A percentile compares a stretch with the other conserved stretches of the same genome.
Evolutionary conservation across 2,888 invertebrate genomes (phyloP).

Genomic region (Cantharis lateralis): DNA sequence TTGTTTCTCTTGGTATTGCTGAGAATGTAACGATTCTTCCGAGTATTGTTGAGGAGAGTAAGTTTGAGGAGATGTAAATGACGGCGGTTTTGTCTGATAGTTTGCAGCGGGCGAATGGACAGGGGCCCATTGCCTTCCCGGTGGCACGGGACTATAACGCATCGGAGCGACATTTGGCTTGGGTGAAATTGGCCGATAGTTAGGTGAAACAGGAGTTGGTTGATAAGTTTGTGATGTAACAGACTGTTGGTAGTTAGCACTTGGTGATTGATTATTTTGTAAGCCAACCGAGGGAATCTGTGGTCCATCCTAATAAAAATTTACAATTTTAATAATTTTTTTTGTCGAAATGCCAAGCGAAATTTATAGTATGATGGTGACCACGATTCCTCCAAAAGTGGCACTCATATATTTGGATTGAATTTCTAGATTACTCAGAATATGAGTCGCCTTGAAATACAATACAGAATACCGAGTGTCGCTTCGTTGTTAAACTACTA

Average conservation of each 20-base stretch:
- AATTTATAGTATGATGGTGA: constrained; percentile 6
- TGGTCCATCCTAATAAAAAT: constrained; percentile 50
- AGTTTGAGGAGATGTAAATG: constrained; percentile 28
- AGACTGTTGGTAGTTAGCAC: constrained; percentile 27
- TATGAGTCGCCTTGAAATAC: neutral
- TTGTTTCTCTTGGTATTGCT: constrained; percentile 29
- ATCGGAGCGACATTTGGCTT: constrained; percentile 42
- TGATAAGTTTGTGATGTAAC: constrained; percentile 44
- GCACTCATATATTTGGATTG: neutral
- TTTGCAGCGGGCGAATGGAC: constrained; percentile 55
- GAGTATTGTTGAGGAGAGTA: constrained; percentile 9
- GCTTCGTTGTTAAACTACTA: neutral
- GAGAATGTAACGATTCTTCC: neutral
- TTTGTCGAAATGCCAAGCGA: neutral
- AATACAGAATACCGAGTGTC: neutral
- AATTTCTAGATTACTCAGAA: neutral
- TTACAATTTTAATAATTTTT: neutral
- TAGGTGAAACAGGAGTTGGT: constrained; percentile 47
- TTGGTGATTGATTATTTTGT: constrained; percentile 34
- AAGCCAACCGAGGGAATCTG: constrained; percentile 47
- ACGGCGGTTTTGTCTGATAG: constrained; percentile 49
- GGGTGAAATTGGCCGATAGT: constrained; percentile 39
- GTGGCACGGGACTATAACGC: constrained; percentile 47
- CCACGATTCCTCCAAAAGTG: constrained; percentile 17
- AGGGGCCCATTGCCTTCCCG: constrained; percentile 56